A percentile compares a stretch with the other conserved stretches of the same genome.
Evolutionary conservation across 92 coral and sea anemone species (phyloP).

Genomic region (Ricordea florida): DNA sequence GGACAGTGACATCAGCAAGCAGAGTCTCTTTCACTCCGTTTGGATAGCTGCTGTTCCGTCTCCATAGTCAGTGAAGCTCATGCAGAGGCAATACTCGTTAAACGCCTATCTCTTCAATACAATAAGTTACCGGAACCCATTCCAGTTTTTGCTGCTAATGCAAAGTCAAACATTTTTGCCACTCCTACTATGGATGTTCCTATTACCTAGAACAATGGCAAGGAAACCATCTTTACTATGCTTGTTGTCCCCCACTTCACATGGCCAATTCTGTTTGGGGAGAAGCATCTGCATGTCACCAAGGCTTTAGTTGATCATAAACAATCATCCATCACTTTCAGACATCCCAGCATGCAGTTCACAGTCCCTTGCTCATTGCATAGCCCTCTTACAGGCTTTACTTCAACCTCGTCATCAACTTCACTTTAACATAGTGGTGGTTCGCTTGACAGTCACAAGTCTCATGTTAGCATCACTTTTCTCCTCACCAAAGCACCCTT

Average conservation of each 20-base stretch:
- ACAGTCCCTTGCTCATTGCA: slow-evolving; percentile 7
- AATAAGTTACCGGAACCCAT: slow-evolving; percentile 1
- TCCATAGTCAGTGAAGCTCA: slow-evolving; percentile 18
- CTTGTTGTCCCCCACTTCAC: slow-evolving; percentile 7
- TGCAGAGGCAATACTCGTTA: not conserved
- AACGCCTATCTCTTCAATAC: slow-evolving; percentile 1
- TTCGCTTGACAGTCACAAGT: too few species aligned
- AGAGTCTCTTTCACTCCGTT: too few species aligned
- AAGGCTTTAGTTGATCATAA: not conserved
- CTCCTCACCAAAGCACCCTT: slow-evolving; percentile 42
- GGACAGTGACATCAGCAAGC: slow-evolving; percentile 13
- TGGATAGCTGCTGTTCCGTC: too few species aligned
- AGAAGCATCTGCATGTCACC: not conserved
- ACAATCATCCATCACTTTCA: not conserved
- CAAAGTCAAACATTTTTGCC: slow-evolving; percentile 27
- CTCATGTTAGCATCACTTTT: slow-evolving; percentile 19
- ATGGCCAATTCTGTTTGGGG: slow-evolving; percentile 9
- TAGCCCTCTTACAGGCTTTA: slow-evolving; percentile 1
- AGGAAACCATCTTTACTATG: slow-evolving; percentile 2
- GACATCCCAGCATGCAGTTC: not conserved
- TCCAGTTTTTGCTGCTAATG: slow-evolving; percentile 19
- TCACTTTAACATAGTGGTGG: too few species aligned
- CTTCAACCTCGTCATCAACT: slow-evolving; percentile 17
- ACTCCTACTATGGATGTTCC: slow-evolving; percentile 43
- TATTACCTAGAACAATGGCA: slow-evolving; percentile 5